A percentile compares a stretch with the other conserved stretches of the same genome.
Conservation (phyloP, 2,888 invertebrate genomes). For the Poecilus cupreus region DNA sequence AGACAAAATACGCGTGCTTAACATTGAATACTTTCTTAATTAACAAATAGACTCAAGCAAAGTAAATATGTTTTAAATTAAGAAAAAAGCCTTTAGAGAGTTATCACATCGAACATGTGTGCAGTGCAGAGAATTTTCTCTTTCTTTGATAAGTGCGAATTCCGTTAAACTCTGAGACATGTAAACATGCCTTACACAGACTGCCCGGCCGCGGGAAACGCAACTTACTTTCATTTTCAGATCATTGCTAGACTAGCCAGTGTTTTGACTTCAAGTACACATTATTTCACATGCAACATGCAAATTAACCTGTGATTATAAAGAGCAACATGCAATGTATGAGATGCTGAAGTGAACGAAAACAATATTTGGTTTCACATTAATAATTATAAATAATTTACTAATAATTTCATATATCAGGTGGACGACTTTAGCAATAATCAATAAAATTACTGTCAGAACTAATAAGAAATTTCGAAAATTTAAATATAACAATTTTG, state of each 20-base stretch:
- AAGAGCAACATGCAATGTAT: too few species aligned
- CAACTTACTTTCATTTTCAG: constrained; percentile 21
- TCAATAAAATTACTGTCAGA: too few species aligned
- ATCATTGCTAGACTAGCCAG: background rate
- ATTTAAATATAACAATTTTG: too few species aligned
- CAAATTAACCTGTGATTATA: too few species aligned
- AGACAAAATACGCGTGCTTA: background rate
- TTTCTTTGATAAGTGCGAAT: constrained; percentile 27
- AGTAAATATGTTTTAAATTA: constrained; percentile 13
- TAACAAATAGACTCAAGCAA: background rate
- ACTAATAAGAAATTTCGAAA: too few species aligned
- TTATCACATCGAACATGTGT: constrained; percentile 14
- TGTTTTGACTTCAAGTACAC: background rate
- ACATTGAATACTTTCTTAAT: constrained; percentile 31
- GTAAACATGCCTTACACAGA: constrained; percentile 15
- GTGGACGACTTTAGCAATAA: too few species aligned
- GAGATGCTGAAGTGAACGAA: too few species aligned
- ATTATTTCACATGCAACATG: background rate
- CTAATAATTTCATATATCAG: too few species aligned
- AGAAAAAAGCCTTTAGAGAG: background rate
- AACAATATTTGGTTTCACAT: too few species aligned
- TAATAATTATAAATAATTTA: too few species aligned
- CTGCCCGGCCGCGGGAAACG: background rate
- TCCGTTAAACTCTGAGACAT: constrained; percentile 2
- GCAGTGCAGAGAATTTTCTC: constrained; percentile 18